Evolutionary conservation across 2,113 vertebrate genomes (phyloP), one percentile per base, ranked within the genome.

Genomic region (Phaethornis superciliosus): DNA sequence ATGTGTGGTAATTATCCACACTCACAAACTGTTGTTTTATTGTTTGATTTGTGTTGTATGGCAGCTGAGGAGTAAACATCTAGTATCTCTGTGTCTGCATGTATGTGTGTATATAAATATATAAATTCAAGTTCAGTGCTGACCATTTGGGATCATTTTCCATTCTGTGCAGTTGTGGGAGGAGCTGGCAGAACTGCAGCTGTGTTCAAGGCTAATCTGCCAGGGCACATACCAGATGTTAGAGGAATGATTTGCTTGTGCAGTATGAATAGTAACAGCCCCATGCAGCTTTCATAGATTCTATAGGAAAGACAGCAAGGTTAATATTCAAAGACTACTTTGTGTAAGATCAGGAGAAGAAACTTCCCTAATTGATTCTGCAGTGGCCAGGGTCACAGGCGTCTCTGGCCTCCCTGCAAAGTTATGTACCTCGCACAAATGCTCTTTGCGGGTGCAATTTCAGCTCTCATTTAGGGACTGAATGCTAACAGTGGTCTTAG

Each of bases 121-220:
- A 54, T 90, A 91, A 85, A 91, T 80, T 83, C 52, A 63, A 89
- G 69, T 90, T 95, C 93, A 78, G 55, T 20, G n/a, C 35, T 86
- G 82, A 46, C 68, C 42, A 51, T 77, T 94, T 89, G 79, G 37
- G 86, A 95, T 96, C 62, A 32, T 91, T 97, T 97, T 97, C 96
- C 81, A 9, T 97, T 95, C 82, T 95, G 64, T 96, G 95, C 96
- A 88, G 70, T 74, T 95, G 97, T 95, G 96, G 96, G 95, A 97
- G 95, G 95, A 90, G 60, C 93, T 96, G 89, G 28, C 80, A 89
- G 75, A 88, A 81, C 93, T 85, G 78, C 95, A 96, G 94, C 97
- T 97, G 95, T 42, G 10, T 86, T 72, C 74, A 86, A 88, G 78
- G 52, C 93, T 93, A 58, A 95, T 97, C 95, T 97, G 97, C 95